A percentile compares a stretch with the other conserved stretches of the same genome.
Conservation (phyloP, 2,888 invertebrate species). For the Aphodius granarius region DNA sequence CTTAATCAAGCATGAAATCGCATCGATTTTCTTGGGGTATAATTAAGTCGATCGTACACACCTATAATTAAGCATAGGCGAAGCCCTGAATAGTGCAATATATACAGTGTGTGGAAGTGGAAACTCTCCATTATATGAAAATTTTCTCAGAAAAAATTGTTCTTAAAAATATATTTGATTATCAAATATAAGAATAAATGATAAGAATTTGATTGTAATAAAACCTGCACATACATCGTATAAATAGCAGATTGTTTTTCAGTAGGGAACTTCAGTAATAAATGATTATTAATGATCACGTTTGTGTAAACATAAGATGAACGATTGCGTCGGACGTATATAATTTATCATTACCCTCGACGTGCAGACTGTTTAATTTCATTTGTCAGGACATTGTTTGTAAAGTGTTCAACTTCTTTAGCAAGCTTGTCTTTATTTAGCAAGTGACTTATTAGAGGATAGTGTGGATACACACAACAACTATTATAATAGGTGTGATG, state of each 20-base stretch:
- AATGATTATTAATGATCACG: not conserved
- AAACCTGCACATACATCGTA: too few relatives aligned
- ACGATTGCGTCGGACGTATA: not conserved
- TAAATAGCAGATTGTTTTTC: not conserved
- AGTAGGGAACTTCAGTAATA: not conserved
- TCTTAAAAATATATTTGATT: too few relatives aligned
- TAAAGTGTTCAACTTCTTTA: not conserved
- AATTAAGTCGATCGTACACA: slow-evolving; percentile 10
- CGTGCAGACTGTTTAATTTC: not conserved
- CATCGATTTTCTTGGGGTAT: not conserved
- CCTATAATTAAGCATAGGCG: not conserved
- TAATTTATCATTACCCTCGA: not conserved
- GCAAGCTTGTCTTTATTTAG: not conserved
- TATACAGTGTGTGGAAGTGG: too few relatives aligned
- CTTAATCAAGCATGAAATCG: slow-evolving; percentile 5
- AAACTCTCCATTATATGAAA: too few relatives aligned
- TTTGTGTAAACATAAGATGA: not conserved
- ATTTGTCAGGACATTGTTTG: not conserved
- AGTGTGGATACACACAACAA: not conserved
- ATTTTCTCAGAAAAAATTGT: too few relatives aligned
- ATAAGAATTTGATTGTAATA: too few relatives aligned
- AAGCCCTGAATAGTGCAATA: not conserved
- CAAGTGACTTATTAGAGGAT: not conserved
- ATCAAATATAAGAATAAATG: too few relatives aligned
- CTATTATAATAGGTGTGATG: not conserved